These are phyloP conservation scores for Porites lobata DNA, from an alignment of 92 coral and sea anemone genomes.

Conservation along the genomic window DNA sequence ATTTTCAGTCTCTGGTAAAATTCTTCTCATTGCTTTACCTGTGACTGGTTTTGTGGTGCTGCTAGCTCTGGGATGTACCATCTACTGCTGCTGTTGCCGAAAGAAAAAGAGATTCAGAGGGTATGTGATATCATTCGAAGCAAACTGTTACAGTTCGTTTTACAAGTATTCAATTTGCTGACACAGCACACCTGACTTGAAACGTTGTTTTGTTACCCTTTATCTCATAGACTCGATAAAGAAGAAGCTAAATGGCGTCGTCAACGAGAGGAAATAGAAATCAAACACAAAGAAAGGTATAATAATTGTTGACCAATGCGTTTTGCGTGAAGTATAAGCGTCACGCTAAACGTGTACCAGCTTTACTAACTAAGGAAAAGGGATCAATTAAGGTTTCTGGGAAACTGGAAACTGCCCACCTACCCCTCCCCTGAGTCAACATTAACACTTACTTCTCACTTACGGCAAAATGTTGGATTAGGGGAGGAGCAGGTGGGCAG, in stretches of 20 bases:
- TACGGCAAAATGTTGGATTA: too few species aligned
- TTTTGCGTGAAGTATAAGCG: too few species aligned
- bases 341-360: too few species aligned
- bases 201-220: too few species aligned
- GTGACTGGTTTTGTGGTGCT: constrained; percentile 75
- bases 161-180: not conserved
- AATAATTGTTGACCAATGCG: not conserved
- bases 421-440: too few species aligned
- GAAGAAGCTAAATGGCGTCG: constrained; percentile 87
- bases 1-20: constrained; percentile 78
- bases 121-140: constrained; percentile 13
- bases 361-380: too few species aligned
- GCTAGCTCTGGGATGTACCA: constrained; percentile 69
- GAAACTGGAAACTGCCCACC: too few species aligned
- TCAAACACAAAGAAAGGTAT: constrained; percentile 87
- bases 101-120: constrained; percentile 69
- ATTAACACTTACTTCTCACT: too few species aligned
- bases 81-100: constrained; percentile 92
- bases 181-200: too few species aligned
- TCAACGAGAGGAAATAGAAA: constrained; percentile 87
- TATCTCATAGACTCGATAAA: constrained; percentile 63
- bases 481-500: too few species aligned
- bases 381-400: too few species aligned
- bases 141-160: not conserved
- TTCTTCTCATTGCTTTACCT: constrained; percentile 82